Conservation (phyloP, 2,797 vertebrate genomes). For the Pantherophis alleghaniensis region DNA sequence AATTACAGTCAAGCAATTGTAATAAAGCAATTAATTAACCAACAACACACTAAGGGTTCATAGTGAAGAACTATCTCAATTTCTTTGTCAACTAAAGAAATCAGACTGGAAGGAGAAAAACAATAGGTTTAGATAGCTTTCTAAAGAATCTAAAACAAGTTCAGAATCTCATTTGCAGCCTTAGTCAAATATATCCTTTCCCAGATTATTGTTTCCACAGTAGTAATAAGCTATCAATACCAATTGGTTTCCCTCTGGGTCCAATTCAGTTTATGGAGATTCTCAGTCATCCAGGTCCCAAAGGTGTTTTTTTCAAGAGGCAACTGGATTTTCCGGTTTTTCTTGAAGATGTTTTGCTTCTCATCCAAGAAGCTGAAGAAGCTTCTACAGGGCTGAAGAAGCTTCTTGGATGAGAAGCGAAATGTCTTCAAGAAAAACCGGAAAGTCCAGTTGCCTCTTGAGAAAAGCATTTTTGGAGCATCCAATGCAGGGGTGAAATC, state of each 20-base stretch:
- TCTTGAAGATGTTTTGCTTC: too few relatives aligned
- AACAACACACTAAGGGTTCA: background rate
- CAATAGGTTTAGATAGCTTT: background rate
- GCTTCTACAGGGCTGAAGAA: too few relatives aligned
- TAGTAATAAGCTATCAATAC: background rate
- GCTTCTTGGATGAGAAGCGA: too few relatives aligned
- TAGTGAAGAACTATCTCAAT: too few relatives aligned
- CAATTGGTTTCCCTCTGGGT: background rate
- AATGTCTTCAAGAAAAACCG: too few relatives aligned
- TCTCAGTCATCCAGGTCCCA: too few relatives aligned
- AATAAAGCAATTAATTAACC: background rate
- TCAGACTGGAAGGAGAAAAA: background rate
- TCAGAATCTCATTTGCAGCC: background rate
- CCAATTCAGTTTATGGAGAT: background rate
- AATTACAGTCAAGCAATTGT: background rate
- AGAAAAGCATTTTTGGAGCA: too few relatives aligned
- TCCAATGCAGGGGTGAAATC: too few relatives aligned
- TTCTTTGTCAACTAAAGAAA: background rate
- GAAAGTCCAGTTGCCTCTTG: too few relatives aligned
- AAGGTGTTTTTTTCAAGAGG: too few relatives aligned
- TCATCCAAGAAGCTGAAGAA: too few relatives aligned
- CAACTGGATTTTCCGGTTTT: too few relatives aligned
- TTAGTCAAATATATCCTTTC: background rate
- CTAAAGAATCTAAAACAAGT: background rate
- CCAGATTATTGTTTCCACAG: background rate